Evolutionary conservation across 2,888 invertebrate species (phyloP), one percentile per base, ranked within the genome.

Genomic region (Drosophila prostipennis): DNA sequence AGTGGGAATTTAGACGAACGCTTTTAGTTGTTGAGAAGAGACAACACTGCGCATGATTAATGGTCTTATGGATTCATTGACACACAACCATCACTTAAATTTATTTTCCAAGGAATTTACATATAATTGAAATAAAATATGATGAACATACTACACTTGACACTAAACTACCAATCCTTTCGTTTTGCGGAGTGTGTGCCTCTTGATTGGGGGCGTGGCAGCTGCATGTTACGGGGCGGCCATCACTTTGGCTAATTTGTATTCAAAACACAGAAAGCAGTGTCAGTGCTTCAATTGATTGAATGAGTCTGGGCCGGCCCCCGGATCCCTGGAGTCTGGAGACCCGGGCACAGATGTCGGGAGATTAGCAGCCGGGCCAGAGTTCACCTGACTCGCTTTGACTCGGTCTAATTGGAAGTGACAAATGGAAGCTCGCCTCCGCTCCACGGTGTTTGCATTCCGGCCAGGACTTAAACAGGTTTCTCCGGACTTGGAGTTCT

Each of bases 191-290:
- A 63, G 53, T 53, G 67, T 67, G 29, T 16, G n/a, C 11, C 42
- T 34, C 72, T 68, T 79, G 75, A 79, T 86, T 80, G 76, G 77
- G 72, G 89, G 89, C 89, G 84, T 88, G 74, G 70, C 74, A 57
- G 45, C 55, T 70, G 72, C 78, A 74, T 72, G 69, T 69, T 63
- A 68, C 48, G 52, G 87, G 75, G 60, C 52, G 72, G 72, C 80
- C 65, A 78, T 79, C 89, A 77, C 79, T 79, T 83, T 74, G 71
- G 54, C 81, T 88, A 84, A 88, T 85, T 85, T 85, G 84, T 85
- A 83, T 79, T 78, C 89, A 78, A 80, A 74, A 73, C 74, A 81
- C 71, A 78, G 54, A 77, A 65, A 65, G 59, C 55, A 68, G 52
- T 72, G 74, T 74, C 68, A 73, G 74, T 76, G 74, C 77, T 78